A percentile compares a stretch with the other conserved stretches of the same genome.
Conservation (phyloP, 2,888 invertebrate genomes). For the Sesia bembeciformis region DNA sequence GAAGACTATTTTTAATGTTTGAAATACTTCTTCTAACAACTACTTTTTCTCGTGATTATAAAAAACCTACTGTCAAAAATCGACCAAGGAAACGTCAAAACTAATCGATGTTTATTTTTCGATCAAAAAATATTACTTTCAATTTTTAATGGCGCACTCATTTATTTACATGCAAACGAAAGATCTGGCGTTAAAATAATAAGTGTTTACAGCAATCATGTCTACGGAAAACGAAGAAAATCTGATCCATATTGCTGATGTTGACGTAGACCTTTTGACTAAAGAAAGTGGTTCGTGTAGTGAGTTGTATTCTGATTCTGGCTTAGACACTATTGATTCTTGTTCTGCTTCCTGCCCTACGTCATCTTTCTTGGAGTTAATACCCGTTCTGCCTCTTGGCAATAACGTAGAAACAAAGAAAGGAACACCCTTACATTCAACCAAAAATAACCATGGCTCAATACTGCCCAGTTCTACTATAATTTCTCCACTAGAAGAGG, state of each 20-base stretch:
- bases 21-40: too few relatives aligned
- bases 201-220: slow-evolving; percentile 29
- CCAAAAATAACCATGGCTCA: too few relatives aligned
- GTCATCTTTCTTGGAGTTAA: slow-evolving; percentile 24
- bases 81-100: too few relatives aligned
- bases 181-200: slow-evolving; percentile 12
- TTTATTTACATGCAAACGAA: neutral
- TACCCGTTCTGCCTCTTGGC: too few relatives aligned
- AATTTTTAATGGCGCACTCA: slow-evolving; percentile 23
- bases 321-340: slow-evolving; percentile 31
- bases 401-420: too few relatives aligned
- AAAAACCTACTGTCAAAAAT: too few relatives aligned
- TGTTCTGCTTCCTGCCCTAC: slow-evolving; percentile 22
- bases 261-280: slow-evolving; percentile 37
- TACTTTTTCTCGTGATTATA: too few relatives aligned
- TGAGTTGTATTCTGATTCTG: slow-evolving; percentile 39
- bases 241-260: slow-evolving; percentile 32
- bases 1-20: too few relatives aligned
- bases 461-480: slow-evolving; percentile 15
- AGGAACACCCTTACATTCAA: too few relatives aligned
- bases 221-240: slow-evolving; percentile 29
- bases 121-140: slow-evolving; percentile 22
- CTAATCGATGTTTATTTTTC: slow-evolving; percentile 42
- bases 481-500: too few relatives aligned
- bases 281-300: slow-evolving; percentile 35